Evolutionary conservation across 2,888 invertebrate genomes (phyloP).

Genomic region (Mamestra brassicae): DNA sequence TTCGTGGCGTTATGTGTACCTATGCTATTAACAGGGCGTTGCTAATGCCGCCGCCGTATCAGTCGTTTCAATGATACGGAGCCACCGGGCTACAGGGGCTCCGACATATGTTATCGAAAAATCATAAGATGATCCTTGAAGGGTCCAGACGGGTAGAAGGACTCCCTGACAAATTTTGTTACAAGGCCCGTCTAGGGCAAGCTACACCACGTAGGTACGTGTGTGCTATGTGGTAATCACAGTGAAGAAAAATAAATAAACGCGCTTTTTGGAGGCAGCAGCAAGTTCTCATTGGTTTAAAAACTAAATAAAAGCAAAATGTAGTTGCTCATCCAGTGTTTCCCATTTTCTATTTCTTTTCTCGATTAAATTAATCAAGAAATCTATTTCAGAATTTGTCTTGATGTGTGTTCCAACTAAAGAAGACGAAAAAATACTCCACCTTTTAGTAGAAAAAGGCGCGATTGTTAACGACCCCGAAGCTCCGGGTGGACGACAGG

Average conservation of each 20-base stretch:
- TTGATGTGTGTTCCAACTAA: conserved; percentile 82
- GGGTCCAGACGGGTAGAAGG: too few relatives aligned
- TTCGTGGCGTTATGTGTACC: too few relatives aligned
- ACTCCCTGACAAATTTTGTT: too few relatives aligned
- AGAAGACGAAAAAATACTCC: conserved; percentile 81
- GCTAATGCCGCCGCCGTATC: too few relatives aligned
- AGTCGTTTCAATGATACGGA: too few relatives aligned
- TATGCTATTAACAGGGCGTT: too few relatives aligned
- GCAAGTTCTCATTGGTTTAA: neutral
- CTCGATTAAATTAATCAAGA: neutral
- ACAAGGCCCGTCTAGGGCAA: too few relatives aligned
- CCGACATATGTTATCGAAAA: too few relatives aligned
- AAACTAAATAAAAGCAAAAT: neutral
- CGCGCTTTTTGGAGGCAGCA: neutral
- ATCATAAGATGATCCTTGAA: too few relatives aligned
- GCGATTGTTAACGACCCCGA: conserved; percentile 80
- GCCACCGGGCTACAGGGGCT: too few relatives aligned
- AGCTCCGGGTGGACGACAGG: conserved; percentile 84
- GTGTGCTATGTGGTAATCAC: too few relatives aligned
- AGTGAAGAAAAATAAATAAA: neutral
- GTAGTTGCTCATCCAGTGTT: neutral
- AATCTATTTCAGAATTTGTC: conserved; percentile 78
- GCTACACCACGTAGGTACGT: too few relatives aligned
- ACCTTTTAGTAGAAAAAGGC: conserved; percentile 80
- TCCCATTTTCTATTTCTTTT: neutral